Percentiles rank a stretch among this genome's conserved stretches.
Conservation (phyloP, 2,113 vertebrate species). For the Turdus rufiventris region DNA sequence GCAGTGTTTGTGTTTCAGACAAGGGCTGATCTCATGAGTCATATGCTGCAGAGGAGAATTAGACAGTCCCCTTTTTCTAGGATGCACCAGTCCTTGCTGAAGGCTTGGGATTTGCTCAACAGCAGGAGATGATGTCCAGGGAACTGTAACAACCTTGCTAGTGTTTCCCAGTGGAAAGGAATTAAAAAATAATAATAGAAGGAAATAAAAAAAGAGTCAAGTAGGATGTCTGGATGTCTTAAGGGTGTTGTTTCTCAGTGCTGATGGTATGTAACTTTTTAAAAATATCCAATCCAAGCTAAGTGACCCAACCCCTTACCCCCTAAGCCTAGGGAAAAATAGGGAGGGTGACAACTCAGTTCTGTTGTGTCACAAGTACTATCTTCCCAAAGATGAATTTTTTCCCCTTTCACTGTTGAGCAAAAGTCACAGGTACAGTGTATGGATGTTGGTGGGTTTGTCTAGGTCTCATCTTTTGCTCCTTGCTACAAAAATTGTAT, state of each 20-base stretch:
- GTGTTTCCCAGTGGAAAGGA: neutral
- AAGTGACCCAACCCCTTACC: neutral
- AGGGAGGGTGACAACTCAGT: neutral
- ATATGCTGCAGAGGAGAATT: neutral
- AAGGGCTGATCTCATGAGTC: neutral
- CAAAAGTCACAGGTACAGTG: neutral
- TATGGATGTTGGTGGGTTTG: neutral
- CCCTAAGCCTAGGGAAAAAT: neutral
- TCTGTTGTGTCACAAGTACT: neutral
- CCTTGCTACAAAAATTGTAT: neutral
- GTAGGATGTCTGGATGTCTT: neutral
- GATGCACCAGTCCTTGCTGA: neutral
- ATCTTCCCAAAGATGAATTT: neutral
- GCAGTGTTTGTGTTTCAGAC: neutral
- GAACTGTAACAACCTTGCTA: neutral
- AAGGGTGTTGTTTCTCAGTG: neutral
- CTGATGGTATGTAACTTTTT: neutral
- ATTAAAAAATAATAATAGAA: accelerated
- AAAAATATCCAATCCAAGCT: neutral
- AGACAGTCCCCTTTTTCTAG: neutral
- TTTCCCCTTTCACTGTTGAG: neutral
- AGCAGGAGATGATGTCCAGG: neutral
- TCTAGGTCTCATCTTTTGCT: neutral
- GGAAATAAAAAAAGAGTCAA: no score
- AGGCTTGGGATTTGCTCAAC: neutral